Conservation (phyloP, 1,140 invertebrate genomes). For the Sesamia nonagrioides region DNA sequence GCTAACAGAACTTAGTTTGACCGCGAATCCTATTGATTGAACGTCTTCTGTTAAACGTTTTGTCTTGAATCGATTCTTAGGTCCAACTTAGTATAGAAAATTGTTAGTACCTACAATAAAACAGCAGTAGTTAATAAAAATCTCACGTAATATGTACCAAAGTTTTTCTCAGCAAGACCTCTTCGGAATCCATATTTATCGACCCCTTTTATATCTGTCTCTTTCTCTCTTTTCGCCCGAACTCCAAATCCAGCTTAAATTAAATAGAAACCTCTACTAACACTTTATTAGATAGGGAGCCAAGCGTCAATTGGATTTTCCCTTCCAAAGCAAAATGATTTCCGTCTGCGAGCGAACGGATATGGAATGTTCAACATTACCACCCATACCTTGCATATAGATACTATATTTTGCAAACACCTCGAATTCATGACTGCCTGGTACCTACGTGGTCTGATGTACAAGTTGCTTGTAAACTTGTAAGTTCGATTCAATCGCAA, state of each 20-base stretch:
- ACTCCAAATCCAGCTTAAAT: conserved; percentile 9
- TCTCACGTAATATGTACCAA: neutral
- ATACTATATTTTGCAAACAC: conserved; percentile 7
- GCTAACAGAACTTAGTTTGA: neutral
- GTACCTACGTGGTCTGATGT: conserved; percentile 10
- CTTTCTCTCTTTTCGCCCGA: neutral
- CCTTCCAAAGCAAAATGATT: conserved; percentile 28
- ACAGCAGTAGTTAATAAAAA: neutral
- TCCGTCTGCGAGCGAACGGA: conserved; percentile 18
- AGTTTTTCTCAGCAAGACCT: neutral
- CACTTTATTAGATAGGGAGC: conserved; percentile 25
- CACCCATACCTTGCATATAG: conserved; percentile 11
- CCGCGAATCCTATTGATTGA: neutral
- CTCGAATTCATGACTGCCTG: conserved; percentile 28
- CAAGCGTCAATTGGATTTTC: conserved; percentile 18
- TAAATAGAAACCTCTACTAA: conserved; percentile 25
- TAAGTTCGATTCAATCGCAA: conserved; percentile 4
- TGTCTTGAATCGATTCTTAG: neutral
- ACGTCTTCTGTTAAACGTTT: neutral
- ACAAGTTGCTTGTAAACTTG: neutral
- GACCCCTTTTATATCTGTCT: neutral
- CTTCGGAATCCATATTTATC: conserved; percentile 7
- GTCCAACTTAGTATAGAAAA: neutral
- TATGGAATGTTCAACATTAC: conserved; percentile 30
- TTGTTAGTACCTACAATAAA: neutral